Evolutionary conservation across 2,888 invertebrate species (phyloP), one percentile per base, ranked within the genome.

Genomic region (Volucella bombylans): DNA sequence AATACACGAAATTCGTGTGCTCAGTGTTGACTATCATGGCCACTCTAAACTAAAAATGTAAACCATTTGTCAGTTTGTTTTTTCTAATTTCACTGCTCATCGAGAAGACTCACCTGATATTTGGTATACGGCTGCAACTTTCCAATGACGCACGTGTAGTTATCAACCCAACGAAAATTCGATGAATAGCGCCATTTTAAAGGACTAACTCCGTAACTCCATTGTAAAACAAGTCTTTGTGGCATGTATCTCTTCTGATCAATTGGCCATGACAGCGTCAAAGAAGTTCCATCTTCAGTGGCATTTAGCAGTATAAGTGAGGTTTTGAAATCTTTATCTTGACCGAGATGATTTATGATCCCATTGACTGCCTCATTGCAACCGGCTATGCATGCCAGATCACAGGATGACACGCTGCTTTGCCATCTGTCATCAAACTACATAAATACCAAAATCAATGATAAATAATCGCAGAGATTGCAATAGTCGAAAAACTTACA

Each of bases 111-210:
- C 92, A 98, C 98, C 93, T 96, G 94, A 90, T 98, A 98, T 90
- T 96, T 96, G 0, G 97, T 96, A 90, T 96, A 98, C 0, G 98
- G 97, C 87, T 96, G 94, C 62, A 98, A 93, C 87, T 95, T 94
- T 87, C 95, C 95, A 9, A 98, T 95, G 38, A 94, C 93, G 87
- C 96, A 96, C 50, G 94, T 90, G 23, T 94, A 93, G 87, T 94
- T 91, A 87, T 94, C 93, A 72, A 90, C 89, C 90, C 96, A 96
- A 43, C 90, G 88, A 62, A 90, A 90, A 74, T 89, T 89, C 3
- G 89, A 89, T 71, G 90, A 86, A 90, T 96, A 96, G 90, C 96
- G 95, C 98, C 98, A 98, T 23, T 94, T 93, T 94, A 4, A 94
- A 94, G 49, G 67, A 52, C 94, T 90, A 87, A 94, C 94, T 87